Evolutionary conservation across 2,888 invertebrate genomes (phyloP).

Genomic region (Pediacus dermestoides): DNA sequence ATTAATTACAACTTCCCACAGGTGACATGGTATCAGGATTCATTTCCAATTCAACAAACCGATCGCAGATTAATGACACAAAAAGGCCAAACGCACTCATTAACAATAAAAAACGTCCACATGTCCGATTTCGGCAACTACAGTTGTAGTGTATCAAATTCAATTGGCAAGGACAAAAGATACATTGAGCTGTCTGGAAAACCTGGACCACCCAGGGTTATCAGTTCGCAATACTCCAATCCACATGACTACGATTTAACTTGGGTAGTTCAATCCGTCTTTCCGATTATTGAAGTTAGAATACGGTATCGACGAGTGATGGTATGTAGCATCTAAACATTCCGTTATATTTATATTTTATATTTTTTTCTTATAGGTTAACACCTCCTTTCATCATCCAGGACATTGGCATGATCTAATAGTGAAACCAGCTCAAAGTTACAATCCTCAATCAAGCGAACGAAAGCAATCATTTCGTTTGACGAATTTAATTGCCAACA

Average conservation of each 20-base stretch:
- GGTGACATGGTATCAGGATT: constrained; percentile 63
- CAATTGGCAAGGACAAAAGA: constrained; percentile 42
- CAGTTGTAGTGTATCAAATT: constrained; percentile 43
- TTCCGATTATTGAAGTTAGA: constrained; percentile 59
- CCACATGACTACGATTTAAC: constrained; percentile 60
- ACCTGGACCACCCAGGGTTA: constrained; percentile 60
- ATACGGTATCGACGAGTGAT: constrained; percentile 58
- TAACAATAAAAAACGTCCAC: constrained; percentile 57
- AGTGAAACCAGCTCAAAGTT: constrained; percentile 42
- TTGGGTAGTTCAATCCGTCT: constrained; percentile 63
- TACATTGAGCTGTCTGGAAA: constrained; percentile 61
- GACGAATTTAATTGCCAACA: constrained; percentile 50
- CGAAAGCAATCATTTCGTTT: constrained; percentile 49
- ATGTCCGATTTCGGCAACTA: constrained; percentile 60
- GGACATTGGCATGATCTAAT: constrained; percentile 54
- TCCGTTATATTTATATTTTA: too few relatives aligned
- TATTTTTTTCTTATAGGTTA: constrained; percentile 41
- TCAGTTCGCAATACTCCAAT: constrained; percentile 57
- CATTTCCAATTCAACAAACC: constrained; percentile 57
- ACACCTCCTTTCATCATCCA: constrained; percentile 50
- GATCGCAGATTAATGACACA: constrained; percentile 59
- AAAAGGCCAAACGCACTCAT: constrained; percentile 56
- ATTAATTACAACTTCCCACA: too few relatives aligned
- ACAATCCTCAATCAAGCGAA: constrained; percentile 40
- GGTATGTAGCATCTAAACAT: too few relatives aligned